These are phyloP conservation scores for Luidia sarsii DNA, from an alignment of 53 echinoderm and acorn worm species.

Conservation along the genomic window DNA sequence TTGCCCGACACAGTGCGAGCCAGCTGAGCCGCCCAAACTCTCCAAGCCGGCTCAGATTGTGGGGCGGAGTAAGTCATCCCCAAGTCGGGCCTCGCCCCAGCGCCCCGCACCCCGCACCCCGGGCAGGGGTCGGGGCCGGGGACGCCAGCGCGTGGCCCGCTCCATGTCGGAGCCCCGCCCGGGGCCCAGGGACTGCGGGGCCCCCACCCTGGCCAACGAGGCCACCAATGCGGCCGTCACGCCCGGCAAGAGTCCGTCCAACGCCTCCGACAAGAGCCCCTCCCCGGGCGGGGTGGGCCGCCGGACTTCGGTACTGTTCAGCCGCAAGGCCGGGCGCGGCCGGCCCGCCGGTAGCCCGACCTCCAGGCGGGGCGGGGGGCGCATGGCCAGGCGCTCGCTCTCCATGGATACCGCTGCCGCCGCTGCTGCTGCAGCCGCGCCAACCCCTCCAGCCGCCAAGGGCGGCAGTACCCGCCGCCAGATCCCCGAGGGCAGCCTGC, in stretches of 20 bases:
- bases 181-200: constrained; percentile 36
- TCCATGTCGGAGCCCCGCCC: constrained; percentile 77
- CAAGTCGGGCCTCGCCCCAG: constrained; percentile 67
- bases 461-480: constrained; percentile 44
- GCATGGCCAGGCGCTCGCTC: constrained; percentile 80
- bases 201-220: constrained; percentile 64
- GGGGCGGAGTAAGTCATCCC: constrained; percentile 77
- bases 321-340: constrained; percentile 74
- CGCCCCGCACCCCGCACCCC: constrained; percentile 64
- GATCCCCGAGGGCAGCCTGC: constrained; percentile 58
- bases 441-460: too few relatives aligned
- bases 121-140: constrained; percentile 74
- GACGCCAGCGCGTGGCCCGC: constrained; percentile 51
- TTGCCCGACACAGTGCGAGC: constrained; percentile 67
- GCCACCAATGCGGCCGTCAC: constrained; percentile 43
- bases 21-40: constrained; percentile 72
- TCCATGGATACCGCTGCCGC: constrained; percentile 69
- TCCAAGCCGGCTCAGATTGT: constrained; percentile 75
- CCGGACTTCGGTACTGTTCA: constrained; percentile 92
- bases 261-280: constrained; percentile 59
- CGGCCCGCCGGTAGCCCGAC: constrained; percentile 66
- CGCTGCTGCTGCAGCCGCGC: too few relatives aligned
- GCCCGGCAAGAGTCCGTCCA: constrained; percentile 58
- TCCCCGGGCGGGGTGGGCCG: constrained; percentile 88
- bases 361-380: constrained; percentile 69